Base-by-base conservation (phyloP, 1,140 invertebrate genomes). In the Aphelenchoides avenae region DNA sequence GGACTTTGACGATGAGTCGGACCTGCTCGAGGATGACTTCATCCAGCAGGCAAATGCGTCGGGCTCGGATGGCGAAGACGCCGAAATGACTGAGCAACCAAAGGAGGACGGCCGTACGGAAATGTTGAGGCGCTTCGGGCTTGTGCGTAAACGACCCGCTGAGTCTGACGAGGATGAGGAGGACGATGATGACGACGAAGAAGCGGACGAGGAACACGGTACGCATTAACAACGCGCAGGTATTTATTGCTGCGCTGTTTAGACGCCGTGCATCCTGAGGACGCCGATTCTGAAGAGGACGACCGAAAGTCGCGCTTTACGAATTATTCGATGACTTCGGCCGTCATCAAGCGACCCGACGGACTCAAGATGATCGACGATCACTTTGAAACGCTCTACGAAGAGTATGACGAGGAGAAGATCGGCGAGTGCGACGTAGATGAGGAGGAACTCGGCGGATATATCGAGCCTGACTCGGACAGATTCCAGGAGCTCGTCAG, bases 301-400 rank as follows among this genome's bases (percentile, higher is more conserved):
- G 44, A 51, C 57, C 24, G 40, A 68, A 89, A 87, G 76, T 89
- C 89, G 0, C 79, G 86, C 15, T 94, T 94, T 77, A 93, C 91
- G 0, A 85, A 89, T 69, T 95, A 93, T 78, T 94, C 91, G 0
- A 88, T 95, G 85, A 87, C 87, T 0, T 92, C 89, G 40, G 91
- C 89, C 68, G 86, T 92, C 0, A 88, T 95, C 3, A 82, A 83
- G 52, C 83, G 91, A 62, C 93, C 91, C 79, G 83, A 89, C 51
- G 86, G 88, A 43, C 80, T 94, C 0, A 83, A 85, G 0, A 73
- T 89, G 27, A 77, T 96, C 0, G 92, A 96, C 82, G 86, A 91
- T 71, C 83, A 85, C 71, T 95, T 96, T 82, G 91, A 96, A 80
- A 84, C 86, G 86, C 83, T 90, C 79, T 89, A 86, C 79, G 85